These are phyloP conservation scores for Apamea epomidion DNA, from an alignment of 2,888 invertebrate genomes.

Conservation along the genomic window DNA sequence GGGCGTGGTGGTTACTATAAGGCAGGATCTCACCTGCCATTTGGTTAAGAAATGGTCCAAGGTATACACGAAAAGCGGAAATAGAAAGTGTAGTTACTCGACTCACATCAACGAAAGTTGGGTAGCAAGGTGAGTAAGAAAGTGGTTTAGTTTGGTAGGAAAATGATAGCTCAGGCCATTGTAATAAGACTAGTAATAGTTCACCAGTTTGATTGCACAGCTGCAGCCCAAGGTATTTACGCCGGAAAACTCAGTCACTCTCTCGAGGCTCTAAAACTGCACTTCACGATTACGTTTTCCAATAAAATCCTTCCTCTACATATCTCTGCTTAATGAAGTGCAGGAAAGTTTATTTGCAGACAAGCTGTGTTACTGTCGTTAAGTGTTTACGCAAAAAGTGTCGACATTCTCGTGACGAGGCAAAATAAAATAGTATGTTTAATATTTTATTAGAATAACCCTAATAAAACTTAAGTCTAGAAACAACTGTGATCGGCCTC, in stretches of 20 bases:
- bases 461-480: neutral
- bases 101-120: neutral
- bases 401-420: neutral
- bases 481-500: neutral
- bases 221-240: too few species aligned
- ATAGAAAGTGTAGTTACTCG: neutral
- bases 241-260: neutral
- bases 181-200: neutral
- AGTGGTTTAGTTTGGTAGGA: neutral
- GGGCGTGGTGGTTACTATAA: constrained; percentile 87
- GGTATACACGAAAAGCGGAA: constrained; percentile 43
- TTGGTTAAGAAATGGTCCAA: constrained; percentile 70
- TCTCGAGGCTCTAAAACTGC: neutral
- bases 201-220: neutral
- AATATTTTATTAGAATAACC: neutral
- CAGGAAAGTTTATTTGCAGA: constrained; percentile 4
- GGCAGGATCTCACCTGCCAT: constrained; percentile 87
- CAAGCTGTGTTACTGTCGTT: neutral
- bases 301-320: neutral
- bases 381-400: too few species aligned
- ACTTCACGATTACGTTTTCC: neutral
- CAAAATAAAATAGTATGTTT: neutral
- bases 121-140: neutral
- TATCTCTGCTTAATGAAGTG: neutral
- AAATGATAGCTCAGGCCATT: too few species aligned